Conservation (phyloP, 2,888 invertebrate genomes). For the Drosophila prolongata region DNA sequence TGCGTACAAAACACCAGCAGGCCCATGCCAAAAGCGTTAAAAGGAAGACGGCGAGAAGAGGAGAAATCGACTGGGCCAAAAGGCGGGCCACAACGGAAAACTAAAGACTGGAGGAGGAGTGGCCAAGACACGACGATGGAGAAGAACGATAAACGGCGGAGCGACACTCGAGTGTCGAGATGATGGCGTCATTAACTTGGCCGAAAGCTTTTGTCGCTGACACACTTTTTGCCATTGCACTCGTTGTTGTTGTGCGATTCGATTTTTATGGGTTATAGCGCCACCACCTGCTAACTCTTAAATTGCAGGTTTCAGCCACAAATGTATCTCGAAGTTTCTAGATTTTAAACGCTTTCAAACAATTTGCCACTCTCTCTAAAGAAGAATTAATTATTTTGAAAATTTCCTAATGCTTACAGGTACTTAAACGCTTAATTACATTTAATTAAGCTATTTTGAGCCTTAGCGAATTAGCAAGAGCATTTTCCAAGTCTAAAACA, state of each 20-base stretch:
- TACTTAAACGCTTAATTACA: too few species aligned
- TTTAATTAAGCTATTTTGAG: too few species aligned
- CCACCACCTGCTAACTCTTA: conserved; percentile 30
- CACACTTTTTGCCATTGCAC: conserved; percentile 66
- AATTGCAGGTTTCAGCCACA: conserved; percentile 3
- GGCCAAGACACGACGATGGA: conserved; percentile 22
- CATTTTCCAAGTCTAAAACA: too few species aligned
- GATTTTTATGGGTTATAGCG: conserved; percentile 32
- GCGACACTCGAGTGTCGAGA: conserved; percentile 28
- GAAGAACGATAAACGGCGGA: conserved; percentile 56
- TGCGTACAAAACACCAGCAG: conserved; percentile 22
- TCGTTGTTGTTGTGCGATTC: conserved; percentile 37
- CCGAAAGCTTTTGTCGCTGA: conserved; percentile 44
- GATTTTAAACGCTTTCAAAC: neutral
- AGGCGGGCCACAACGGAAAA: conserved; percentile 5
- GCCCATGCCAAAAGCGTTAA: conserved; percentile 43
- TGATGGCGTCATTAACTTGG: conserved; percentile 69
- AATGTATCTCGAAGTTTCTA: conserved; percentile 4
- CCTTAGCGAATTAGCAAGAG: too few species aligned
- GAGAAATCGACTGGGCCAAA: conserved; percentile 40
- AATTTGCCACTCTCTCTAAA: neutral
- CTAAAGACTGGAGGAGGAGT: conserved; percentile 1
- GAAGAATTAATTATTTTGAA: neutral
- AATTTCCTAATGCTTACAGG: too few species aligned
- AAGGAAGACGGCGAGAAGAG: conserved; percentile 30